Percentiles rank a stretch among this genome's conserved stretches.
Conservation (phyloP, 2,797 vertebrate genomes). For the Manis pentadactyla region DNA sequence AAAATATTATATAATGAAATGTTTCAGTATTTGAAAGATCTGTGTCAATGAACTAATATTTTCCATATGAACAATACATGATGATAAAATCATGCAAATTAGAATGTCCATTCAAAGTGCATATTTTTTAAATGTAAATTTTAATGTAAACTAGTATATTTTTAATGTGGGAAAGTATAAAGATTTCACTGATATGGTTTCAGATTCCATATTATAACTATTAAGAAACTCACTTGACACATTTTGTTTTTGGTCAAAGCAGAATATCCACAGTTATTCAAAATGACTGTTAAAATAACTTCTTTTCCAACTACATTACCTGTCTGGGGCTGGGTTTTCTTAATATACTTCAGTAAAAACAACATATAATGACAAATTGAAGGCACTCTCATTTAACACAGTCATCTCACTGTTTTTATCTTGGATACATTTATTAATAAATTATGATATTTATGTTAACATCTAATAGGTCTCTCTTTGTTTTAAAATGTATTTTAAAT, state of each 20-base stretch:
- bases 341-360: neutral
- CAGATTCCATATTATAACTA: neutral
- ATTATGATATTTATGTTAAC: constrained; percentile 22
- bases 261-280: neutral
- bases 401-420: neutral
- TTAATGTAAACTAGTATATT: neutral
- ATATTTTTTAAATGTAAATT: too few species aligned
- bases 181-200: neutral
- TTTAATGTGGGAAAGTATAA: neutral
- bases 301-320: neutral
- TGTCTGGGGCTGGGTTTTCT: neutral
- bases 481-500: constrained; percentile 26
- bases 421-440: constrained; percentile 1
- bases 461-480: neutral
- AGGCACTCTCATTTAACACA: neutral
- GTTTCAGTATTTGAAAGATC: constrained; percentile 10
- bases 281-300: constrained; percentile 47
- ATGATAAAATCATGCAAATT: neutral
- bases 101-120: neutral
- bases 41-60: neutral
- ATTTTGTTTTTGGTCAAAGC: constrained; percentile 38
- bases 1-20: neutral
- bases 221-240: neutral
- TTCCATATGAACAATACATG: neutral
- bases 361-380: neutral